A percentile compares a stretch with the other conserved stretches of the same genome.
These are phyloP conservation scores for Calcarius ornatus DNA, from an alignment of 2,113 vertebrate genomes.

Conservation along the genomic window DNA sequence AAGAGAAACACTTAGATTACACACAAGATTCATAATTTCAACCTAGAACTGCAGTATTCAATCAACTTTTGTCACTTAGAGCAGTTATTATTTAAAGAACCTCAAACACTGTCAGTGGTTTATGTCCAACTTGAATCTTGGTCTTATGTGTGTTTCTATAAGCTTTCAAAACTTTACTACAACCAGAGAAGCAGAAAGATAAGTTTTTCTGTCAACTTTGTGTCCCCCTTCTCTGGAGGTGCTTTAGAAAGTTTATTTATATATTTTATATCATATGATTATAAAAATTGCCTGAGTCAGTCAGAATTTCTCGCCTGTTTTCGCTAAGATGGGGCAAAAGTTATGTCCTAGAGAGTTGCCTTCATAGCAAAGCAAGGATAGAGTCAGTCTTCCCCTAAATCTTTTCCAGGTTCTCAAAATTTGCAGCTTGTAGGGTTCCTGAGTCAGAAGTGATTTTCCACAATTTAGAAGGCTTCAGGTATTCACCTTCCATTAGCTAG, in stretches of 20 bases:
- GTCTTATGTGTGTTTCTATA: background rate
- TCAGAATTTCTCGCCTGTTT: background rate
- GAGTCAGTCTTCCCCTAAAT: background rate
- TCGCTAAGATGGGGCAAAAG: background rate
- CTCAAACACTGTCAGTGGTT: background rate
- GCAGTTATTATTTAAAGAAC: background rate
- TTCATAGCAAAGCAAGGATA: background rate
- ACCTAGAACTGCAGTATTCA: background rate
- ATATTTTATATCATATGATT: background rate
- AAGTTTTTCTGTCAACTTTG: background rate
- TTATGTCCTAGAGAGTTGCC: background rate
- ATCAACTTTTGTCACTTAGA: background rate
- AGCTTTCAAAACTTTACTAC: background rate
- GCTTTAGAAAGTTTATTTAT: background rate
- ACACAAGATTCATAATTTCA: background rate
- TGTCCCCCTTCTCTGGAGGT: background rate
- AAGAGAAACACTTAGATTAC: conserved; percentile 5
- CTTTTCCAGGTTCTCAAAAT: background rate
- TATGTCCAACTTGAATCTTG: background rate
- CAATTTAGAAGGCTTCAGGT: background rate
- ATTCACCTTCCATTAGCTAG: background rate
- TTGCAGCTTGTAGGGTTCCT: background rate
- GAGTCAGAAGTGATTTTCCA: background rate
- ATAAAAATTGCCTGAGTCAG: background rate
- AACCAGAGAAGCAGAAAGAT: background rate